Conservation (phyloP, 2,888 invertebrate genomes). For the Hermodice carunculata region DNA sequence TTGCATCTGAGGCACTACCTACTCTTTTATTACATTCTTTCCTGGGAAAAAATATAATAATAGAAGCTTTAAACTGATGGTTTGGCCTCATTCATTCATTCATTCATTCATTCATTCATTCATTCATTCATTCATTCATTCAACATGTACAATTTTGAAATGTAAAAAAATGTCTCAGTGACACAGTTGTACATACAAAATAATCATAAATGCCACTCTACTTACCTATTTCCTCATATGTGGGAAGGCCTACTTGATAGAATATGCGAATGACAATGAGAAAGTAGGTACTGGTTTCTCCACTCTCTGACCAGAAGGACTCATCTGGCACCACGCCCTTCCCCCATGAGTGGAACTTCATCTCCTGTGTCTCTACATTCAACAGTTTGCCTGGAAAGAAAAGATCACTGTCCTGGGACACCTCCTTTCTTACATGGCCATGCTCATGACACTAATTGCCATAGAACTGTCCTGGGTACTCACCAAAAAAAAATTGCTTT, state of each 20-base stretch:
- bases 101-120: neutral
- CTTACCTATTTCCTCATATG: slow-evolving; percentile 50
- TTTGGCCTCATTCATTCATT: neutral
- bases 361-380: slow-evolving; percentile 53
- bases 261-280: slow-evolving; percentile 55
- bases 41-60: no score
- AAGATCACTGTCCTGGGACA: no score
- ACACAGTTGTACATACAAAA: neutral
- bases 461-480: no score
- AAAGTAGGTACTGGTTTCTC: slow-evolving; percentile 39
- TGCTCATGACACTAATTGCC: no score
- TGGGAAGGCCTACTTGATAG: slow-evolving; percentile 50
- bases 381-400: slow-evolving; percentile 49
- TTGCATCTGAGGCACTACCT: no score
- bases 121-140: neutral
- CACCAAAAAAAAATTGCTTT: no score
- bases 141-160: no score
- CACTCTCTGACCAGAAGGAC: slow-evolving; percentile 49
- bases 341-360: slow-evolving; percentile 48
- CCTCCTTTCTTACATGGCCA: no score
- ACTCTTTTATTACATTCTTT: no score
- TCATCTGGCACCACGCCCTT: slow-evolving; percentile 48
- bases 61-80: no score
- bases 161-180: neutral
- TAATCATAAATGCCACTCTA: neutral